Conservation (phyloP, 2,888 invertebrate genomes). For the Patella caerulea region DNA sequence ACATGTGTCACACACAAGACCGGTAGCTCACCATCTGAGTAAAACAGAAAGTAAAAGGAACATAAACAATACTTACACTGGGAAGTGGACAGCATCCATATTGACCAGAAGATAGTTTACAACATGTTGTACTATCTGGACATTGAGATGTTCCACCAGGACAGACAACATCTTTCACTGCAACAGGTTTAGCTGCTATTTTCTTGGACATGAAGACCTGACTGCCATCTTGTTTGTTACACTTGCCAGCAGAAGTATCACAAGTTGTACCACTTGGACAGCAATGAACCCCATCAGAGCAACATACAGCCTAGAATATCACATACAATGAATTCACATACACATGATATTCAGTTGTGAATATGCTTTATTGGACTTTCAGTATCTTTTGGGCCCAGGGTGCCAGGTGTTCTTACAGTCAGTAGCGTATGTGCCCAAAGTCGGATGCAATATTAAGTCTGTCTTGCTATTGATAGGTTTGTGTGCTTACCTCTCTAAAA, state of each 20-base stretch:
- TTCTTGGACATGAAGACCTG: constrained; percentile 11
- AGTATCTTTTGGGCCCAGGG: no score
- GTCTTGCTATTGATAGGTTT: no score
- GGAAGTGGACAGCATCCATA: constrained; percentile 35
- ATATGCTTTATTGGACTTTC: no score
- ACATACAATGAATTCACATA: no score
- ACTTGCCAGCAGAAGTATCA: constrained; percentile 47
- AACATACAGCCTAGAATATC: constrained; percentile 61
- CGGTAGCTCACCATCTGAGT: no score
- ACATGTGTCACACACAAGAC: no score
- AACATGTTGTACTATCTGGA: constrained; percentile 23
- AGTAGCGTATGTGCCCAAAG: no score
- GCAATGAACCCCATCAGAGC: constrained; percentile 64
- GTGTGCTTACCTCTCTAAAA: no score
- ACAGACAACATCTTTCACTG: constrained; percentile 31
- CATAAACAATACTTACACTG: constrained; percentile 19
- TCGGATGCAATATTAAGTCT: no score
- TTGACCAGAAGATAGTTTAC: constrained; percentile 20
- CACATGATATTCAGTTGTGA: no score
- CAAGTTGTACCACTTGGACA: constrained; percentile 59
- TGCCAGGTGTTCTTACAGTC: no score
- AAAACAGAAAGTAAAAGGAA: no score
- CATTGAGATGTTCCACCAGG: constrained; percentile 29
- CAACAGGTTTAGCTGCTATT: constrained; percentile 5
- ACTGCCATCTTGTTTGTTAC: constrained; percentile 33